Base-by-base conservation (phyloP, 1,140 invertebrate genomes). In the Drosophila navojoa region DNA sequence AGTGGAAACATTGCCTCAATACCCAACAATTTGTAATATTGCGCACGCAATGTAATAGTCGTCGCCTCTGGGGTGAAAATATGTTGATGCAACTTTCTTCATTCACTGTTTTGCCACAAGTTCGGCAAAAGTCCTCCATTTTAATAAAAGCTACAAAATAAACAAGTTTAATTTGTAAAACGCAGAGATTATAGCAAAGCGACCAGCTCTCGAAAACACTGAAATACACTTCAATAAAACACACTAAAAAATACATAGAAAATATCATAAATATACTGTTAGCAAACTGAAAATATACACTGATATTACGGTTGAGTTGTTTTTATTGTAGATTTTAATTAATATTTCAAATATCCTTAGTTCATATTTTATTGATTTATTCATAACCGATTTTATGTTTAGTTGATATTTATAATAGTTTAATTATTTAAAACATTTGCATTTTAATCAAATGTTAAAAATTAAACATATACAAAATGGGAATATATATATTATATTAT, bases 11-110 rank as follows among this genome's bases (percentile, higher is more conserved):
- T 50, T 27, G 5, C 25, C 19, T 45, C 11, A 49, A 13, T 27
- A 82, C 82, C 82, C 82, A 87, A 62, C 82, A 87, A 44, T 82
- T 82, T 29, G 82, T 62, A 50, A 87, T 77, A 16, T 45, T 62
- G 19, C 82, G 73, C 11, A 89, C 25, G 9, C 59, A 55, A 15
- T 61, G 68, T 16, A 87, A 45, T 3, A 87, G 32, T 0, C 66
- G 62, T 2, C 76, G 68, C 11, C 53, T 68, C 16, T 25, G 40
- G 0, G 40, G 11, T 1, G 82, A 71, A 50, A 79, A 87, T 5
- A 87, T 47, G 13, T 63, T 81, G 0, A 82, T 47, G 15, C 71
- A 62, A 19, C 59, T 57, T n/a, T 87, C 42, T 27, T 57, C 27
- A 42, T 54, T 57, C 3, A 77, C 58, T 0, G 47, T 64, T 63